Conservation (phyloP, 2,797 vertebrate genomes). For the Delichon dasypus region DNA sequence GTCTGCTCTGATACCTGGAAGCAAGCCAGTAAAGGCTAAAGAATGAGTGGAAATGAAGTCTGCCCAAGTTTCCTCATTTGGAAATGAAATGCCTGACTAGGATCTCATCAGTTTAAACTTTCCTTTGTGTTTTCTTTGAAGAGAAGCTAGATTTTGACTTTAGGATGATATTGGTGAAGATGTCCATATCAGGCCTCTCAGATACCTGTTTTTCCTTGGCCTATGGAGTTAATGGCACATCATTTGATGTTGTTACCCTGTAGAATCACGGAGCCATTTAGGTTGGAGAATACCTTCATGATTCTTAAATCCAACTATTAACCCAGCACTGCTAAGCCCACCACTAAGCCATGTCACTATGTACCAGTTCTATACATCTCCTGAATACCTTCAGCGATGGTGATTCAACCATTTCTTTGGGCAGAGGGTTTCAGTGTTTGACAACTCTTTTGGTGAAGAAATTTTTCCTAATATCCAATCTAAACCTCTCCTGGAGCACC, state of each 20-base stretch:
- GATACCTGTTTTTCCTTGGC: background rate
- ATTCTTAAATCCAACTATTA: background rate
- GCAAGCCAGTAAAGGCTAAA: background rate
- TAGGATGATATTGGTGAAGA: background rate
- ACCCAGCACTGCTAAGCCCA: background rate
- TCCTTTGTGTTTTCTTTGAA: background rate
- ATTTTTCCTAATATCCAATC: background rate
- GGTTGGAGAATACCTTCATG: background rate
- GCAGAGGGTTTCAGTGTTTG: background rate
- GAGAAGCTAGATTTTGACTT: background rate
- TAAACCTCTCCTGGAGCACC: background rate
- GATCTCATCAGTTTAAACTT: background rate
- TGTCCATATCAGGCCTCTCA: background rate
- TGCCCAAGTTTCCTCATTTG: background rate
- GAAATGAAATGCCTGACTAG: background rate
- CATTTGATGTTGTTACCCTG: background rate
- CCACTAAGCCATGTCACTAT: fast-evolving
- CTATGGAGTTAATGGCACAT: background rate
- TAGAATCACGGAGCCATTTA: background rate
- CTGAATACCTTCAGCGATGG: background rate
- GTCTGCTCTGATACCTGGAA: background rate
- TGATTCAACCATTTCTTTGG: background rate
- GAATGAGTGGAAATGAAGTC: background rate
- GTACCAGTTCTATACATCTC: fast-evolving
- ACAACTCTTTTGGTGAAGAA: background rate